Evolutionary conservation across 2,888 invertebrate species (phyloP), one percentile per base, ranked within the genome.

Genomic region (Empis stercorea): DNA sequence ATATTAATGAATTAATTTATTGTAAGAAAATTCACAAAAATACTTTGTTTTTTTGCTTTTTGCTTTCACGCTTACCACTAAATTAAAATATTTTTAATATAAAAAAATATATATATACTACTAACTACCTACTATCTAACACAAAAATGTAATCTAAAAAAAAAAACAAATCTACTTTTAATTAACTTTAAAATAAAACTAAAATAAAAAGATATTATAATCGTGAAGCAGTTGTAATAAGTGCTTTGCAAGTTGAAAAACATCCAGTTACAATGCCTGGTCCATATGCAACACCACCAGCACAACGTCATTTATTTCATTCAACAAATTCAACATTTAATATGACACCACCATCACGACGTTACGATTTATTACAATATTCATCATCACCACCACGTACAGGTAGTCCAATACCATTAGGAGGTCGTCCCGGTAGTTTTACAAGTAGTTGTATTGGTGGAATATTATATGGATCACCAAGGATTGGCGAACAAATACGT

Each of bases 211-310:
- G 92, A 72, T 92, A 92, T 71, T 88, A 92, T 73, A 88, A 88
- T 68, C 81, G 92, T 55, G 88, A 91, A 70, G 89, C 91, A 50
- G 84, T 93, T 56, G 92, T 92, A 49, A 87, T 92, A 71, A 91
- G 91, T 66, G 91, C 92, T 46, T 76, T 93, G 51, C 89, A 92
- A 75, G 89, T 92, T 56, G 92, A 92, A 69, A 92, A 91, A 69
- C 84, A 89, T 72, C 89, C 89, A 45, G 81, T 89, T 53, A 84
- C 85, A 38, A 87, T 87, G 50, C 87, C 87, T n/a, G 88, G 88
- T 40, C 88, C 88, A 2, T 80, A 78, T 54, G 76, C 81, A 15
- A 81, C 83, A 61, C 84, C 84, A 1, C 83, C 84, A 4, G 76
- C 80, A 11, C 72, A 75, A 52, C 70, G 74, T 10, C 70, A 78